Evolutionary conservation across 2,888 invertebrate species (phyloP), one percentile per base, ranked within the genome.

Genomic region (Drosophila seclusa): DNA sequence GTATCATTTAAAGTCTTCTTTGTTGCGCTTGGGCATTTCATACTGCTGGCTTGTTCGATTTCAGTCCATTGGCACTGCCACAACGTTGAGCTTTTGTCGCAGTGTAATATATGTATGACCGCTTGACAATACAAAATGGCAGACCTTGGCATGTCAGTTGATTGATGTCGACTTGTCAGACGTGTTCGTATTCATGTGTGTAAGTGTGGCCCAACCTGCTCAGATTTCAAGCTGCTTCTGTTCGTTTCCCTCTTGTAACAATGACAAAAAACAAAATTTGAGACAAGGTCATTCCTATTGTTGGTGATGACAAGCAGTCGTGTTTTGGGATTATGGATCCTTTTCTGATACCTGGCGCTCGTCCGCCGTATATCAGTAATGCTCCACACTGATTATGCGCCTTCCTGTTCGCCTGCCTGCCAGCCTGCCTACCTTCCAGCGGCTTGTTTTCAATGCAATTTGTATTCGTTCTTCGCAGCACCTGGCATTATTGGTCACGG

Each of bases 401-500:
- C 21, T 16, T 24, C 18, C 48, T 27, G 8, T 18, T 24, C 6
- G 48, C 45, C 45, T 16, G 45, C 16, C 24, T n/a, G 31, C n/a
- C 50, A 21, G 31, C 10, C 21, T 21, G 31, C 13, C 21, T 16
- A 21, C 8, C 21, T 13, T 13, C 36, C 29, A n/a, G 29, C 5
- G 4, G 18, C 38, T 55, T 21, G 29, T 27, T 49, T 34, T 40
- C 74, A 77, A 74, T 79, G 53, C 57, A 31, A 48, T 55, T 67
- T 71, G 36, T 40, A 21, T 38, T 24, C 40, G 21, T 59, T n/a
- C 10, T 13, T 6, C 36, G 48, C 73, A 86, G 89, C 91, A 73
- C 89, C 86, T 38, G 87, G 91, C 67, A 82, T 89, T 53, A 74
- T 90, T 66, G 91, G 92, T 67, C 90, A 92, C 60, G 90, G 83